phyloP scores from a whole-genome alignment of 2,113 vertebrate species.

The Okapia johnstoni region DNA sequence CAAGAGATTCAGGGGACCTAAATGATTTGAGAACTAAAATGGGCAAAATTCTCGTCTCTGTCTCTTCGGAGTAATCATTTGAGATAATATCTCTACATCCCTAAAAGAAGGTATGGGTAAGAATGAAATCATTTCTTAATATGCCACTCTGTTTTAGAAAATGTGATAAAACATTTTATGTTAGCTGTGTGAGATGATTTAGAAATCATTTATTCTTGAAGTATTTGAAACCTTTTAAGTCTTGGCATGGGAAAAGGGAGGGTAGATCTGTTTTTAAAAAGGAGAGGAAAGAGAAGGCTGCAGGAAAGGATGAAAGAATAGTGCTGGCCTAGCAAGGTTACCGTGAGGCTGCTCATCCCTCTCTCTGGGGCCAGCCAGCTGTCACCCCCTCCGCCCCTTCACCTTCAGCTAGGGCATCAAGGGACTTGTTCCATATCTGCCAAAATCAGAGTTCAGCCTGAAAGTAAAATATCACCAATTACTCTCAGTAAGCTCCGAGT shows the following conservation, averaged over 20 bases:
- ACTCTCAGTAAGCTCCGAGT: neutral
- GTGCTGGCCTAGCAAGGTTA: neutral
- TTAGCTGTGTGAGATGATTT: constrained; percentile 41
- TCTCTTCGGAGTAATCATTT: constrained; percentile 63
- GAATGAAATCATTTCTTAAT: constrained; percentile 66
- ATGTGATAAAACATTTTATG: constrained; percentile 56
- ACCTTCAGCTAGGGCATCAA: neutral
- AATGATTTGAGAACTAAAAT: constrained; percentile 53
- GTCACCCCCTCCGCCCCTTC: neutral
- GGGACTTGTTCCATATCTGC: neutral
- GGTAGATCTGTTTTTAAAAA: neutral
- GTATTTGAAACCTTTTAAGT: constrained; percentile 48
- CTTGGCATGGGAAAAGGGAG: neutral
- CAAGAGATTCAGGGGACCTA: constrained; percentile 53
- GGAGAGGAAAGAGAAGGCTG: neutral
- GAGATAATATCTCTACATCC: constrained; percentile 56
- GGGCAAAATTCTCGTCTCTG: constrained; percentile 46
- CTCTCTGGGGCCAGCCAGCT: neutral
- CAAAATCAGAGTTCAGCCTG: neutral
- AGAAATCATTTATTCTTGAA: constrained; percentile 40
- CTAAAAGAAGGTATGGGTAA: constrained; percentile 40
- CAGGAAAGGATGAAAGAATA: fast-evolving
- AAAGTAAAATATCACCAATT: neutral
- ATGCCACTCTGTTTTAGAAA: constrained; percentile 36
- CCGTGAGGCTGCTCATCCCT: fast-evolving